Percentiles rank a stretch among this genome's conserved stretches.
Conservation (phyloP, 2,797 vertebrate species). For the Alectoris magna region DNA sequence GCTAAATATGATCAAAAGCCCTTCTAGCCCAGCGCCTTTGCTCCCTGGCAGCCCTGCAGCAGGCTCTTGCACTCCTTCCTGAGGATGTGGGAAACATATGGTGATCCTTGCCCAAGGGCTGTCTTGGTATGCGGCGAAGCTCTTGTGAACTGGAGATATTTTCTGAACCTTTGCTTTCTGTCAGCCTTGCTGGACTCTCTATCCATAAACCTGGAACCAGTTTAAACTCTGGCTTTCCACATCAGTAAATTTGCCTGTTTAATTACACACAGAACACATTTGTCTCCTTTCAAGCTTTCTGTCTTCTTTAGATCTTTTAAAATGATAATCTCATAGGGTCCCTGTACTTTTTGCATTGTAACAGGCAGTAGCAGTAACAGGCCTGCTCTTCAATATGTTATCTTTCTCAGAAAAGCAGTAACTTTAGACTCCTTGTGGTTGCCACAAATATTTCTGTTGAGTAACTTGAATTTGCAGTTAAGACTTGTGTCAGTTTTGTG, state of each 20-base stretch:
- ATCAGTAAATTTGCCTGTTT: neutral
- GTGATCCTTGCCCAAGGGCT: accelerated
- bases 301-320: neutral
- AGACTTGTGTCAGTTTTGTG: neutral
- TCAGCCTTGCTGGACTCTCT: neutral
- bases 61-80: accelerated
- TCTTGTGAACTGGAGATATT: neutral
- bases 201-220: neutral
- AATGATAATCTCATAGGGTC: neutral
- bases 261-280: neutral
- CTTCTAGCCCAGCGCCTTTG: neutral
- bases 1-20: neutral
- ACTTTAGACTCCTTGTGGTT: neutral
- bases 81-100: accelerated
- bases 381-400: neutral
- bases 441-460: neutral
- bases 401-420: neutral
- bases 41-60: neutral
- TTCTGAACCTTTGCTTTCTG: neutral
- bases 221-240: neutral
- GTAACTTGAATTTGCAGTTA: neutral
- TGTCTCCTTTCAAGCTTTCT: neutral
- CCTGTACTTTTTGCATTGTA: neutral
- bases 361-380: neutral
- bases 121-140: neutral